Conservation (phyloP, 2,113 vertebrate species). For the Caloenas nicobarica region DNA sequence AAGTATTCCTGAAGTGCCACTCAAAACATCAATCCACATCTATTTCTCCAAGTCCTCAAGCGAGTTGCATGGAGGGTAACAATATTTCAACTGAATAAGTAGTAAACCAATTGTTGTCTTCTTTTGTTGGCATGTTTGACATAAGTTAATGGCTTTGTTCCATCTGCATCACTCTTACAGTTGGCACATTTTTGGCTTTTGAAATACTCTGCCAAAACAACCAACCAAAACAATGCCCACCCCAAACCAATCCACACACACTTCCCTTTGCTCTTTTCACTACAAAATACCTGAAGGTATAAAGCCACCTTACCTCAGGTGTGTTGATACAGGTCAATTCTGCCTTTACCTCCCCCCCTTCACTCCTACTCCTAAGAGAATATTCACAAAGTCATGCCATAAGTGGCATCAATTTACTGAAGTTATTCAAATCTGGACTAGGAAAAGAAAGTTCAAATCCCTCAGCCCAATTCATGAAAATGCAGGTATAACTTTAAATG, state of each 20-base stretch:
- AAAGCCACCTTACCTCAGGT: background rate
- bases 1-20: background rate
- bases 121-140: background rate
- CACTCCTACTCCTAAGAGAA: background rate
- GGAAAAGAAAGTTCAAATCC: background rate
- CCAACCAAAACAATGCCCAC: rapidly evolving
- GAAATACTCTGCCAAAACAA: background rate
- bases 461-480: background rate
- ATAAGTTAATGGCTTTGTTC: background rate
- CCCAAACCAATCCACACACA: background rate
- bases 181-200: background rate
- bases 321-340: background rate
- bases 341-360: background rate
- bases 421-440: background rate
- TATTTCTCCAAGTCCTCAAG: background rate
- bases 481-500: background rate
- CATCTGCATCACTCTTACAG: background rate
- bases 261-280: background rate
- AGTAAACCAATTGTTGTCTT: background rate
- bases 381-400: background rate
- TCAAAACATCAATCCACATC: background rate
- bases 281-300: background rate
- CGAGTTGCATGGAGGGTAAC: background rate
- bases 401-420: background rate
- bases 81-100: background rate